Evolutionary conservation across 1,140 invertebrate genomes (phyloP).

Genomic region (Lordiphosa mommai): DNA sequence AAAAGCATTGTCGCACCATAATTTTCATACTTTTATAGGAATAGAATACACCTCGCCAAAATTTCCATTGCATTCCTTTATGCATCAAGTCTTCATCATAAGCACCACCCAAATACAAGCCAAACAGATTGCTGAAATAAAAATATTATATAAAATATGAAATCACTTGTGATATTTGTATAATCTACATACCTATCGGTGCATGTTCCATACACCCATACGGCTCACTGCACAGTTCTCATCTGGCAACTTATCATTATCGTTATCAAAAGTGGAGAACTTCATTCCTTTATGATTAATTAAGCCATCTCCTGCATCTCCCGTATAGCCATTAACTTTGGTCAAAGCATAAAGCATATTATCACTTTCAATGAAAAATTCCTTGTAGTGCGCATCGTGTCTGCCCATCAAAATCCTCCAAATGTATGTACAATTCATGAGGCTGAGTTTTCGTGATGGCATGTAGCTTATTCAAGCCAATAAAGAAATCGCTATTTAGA

Average conservation of each 20-base stretch:
- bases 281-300: not conserved
- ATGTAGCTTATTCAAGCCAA: constrained; percentile 2
- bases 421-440: constrained; percentile 1
- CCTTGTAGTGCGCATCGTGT: not conserved
- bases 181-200: not conserved
- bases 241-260: not conserved
- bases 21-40: too few species aligned
- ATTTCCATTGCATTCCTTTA: too few species aligned
- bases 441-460: not conserved
- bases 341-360: not conserved
- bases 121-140: too few species aligned
- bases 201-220: not conserved
- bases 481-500: not conserved
- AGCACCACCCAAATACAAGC: too few species aligned
- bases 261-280: constrained; percentile 1
- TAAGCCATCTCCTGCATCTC: not conserved
- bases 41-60: too few species aligned
- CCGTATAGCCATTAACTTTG: not conserved
- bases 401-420: not conserved
- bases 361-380: constrained; percentile 2
- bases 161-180: too few species aligned
- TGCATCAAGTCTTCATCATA: too few species aligned
- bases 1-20: not conserved
- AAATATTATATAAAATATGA: too few species aligned
- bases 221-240: not conserved